These are phyloP conservation scores for Sebastes steindachneri DNA, from an alignment of 2,797 vertebrate genomes.

Conservation along the genomic window DNA sequence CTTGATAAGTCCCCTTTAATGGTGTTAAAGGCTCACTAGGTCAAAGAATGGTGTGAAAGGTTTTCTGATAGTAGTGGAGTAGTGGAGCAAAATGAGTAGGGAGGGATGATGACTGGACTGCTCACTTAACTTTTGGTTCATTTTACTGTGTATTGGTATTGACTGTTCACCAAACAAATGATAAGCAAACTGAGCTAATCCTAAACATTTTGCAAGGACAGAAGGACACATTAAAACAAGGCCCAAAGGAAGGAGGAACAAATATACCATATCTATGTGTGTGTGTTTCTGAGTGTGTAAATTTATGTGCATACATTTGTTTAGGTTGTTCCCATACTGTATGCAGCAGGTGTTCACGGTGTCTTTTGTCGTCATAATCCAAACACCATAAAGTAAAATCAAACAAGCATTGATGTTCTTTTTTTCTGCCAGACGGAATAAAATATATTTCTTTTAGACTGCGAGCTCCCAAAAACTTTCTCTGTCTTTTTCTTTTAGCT, in stretches of 20 bases:
- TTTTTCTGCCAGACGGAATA: slow-evolving; percentile 26
- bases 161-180: slow-evolving; percentile 49
- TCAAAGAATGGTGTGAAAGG: background rate
- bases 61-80: background rate
- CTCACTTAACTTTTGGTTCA: background rate
- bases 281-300: background rate
- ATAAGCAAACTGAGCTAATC: slow-evolving; percentile 59
- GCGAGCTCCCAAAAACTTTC: slow-evolving; percentile 35
- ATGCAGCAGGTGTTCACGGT: slow-evolving; percentile 28
- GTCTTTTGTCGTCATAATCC: slow-evolving; percentile 42
- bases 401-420: slow-evolving; percentile 45
- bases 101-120: background rate
- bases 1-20: background rate
- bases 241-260: background rate
- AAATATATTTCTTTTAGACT: slow-evolving; percentile 32
- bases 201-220: slow-evolving; percentile 21
- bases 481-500: slow-evolving; percentile 50
- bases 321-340: slow-evolving; percentile 1
- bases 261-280: background rate
- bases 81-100: background rate
- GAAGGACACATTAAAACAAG: slow-evolving; percentile 7
- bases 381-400: slow-evolving; percentile 45
- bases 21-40: background rate
- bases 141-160: background rate
- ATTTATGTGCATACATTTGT: background rate